Conservation (phyloP, 1,140 invertebrate genomes). For the Galleria mellonella region DNA sequence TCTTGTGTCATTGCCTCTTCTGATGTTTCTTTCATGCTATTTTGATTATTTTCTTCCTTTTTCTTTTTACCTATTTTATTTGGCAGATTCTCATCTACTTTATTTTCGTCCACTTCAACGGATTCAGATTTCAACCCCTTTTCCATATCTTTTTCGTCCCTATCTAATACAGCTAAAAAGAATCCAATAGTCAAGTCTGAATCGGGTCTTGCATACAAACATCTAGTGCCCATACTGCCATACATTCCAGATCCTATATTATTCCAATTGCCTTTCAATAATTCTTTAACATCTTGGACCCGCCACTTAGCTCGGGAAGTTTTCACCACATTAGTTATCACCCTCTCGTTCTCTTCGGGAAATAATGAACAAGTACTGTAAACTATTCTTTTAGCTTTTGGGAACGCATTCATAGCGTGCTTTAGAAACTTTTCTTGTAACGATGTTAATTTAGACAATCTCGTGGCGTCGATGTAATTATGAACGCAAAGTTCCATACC, state of each 20-base stretch:
- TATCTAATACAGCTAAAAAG: constrained; percentile 93
- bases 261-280: constrained; percentile 78
- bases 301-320: constrained; percentile 77
- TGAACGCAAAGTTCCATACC: constrained; percentile 62
- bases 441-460: constrained; percentile 82
- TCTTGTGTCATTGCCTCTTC: neutral
- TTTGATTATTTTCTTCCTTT: constrained; percentile 9
- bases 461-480: constrained; percentile 58
- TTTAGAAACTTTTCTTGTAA: constrained; percentile 91
- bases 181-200: constrained; percentile 92
- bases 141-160: constrained; percentile 53
- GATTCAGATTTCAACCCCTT: constrained; percentile 14
- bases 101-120: neutral
- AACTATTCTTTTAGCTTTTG: constrained; percentile 87
- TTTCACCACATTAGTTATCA: constrained; percentile 80
- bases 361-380: constrained; percentile 97
- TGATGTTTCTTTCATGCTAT: neutral
- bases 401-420: constrained; percentile 89
- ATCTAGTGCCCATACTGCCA: constrained; percentile 79
- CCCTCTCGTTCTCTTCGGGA: constrained; percentile 94
- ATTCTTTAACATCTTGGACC: constrained; percentile 76
- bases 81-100: neutral
- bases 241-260: constrained; percentile 80
- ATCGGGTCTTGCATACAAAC: constrained; percentile 85
- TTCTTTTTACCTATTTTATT: constrained; percentile 3